Base-by-base conservation (phyloP, 2,113 vertebrate species). In the Pogonocichla stellata region DNA sequence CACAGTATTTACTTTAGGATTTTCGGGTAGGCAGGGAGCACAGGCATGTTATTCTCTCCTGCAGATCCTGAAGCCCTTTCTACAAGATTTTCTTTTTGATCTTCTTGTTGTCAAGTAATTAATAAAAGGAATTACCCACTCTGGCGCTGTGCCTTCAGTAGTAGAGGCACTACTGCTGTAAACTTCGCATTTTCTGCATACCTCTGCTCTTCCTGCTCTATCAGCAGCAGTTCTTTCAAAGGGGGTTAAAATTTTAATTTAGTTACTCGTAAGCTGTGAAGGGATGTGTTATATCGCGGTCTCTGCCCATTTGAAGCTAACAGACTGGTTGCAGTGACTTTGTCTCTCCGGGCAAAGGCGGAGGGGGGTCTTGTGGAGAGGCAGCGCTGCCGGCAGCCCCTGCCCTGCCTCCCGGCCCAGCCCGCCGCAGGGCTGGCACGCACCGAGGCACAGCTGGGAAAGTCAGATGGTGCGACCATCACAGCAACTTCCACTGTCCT, bases 381-480 rank as follows among this genome's bases (percentile, higher is more conserved):
- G 64, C 40, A 66, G 36, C 38, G 38, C 38, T 38, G 38, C 38
- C 23, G 22, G 14, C 56, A 18, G 36, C 4, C 14, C 5, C 45
- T 17, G 26, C 23, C 14, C 79, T 61, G 31, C 38, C 40, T 57
- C 47, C 43, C 18, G 3, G 8, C 29, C 61, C n/a, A 6, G 13
- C 7, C 42, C 38, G 5, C 4, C 1, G 29, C 42, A 3, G 16
- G 6, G 23, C n/a, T 66, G 36, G 26, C 75, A 36, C 6, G 14
- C 36, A 51, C 19, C 23, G 51, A 36, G 47, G 28, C 77, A 66
- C n/a, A 28, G 38, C 64, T 23, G 43, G 79, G 19, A 31, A 26
- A 48, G 34, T 12, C 28, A 2, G 23, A 23, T 2, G 6, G 9
- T 16, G 12, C 0, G 34, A 42, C 20, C 12, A 2, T 8, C 7